Conservation (phyloP, 2,888 invertebrate species). For the Drosophila sordidula region DNA sequence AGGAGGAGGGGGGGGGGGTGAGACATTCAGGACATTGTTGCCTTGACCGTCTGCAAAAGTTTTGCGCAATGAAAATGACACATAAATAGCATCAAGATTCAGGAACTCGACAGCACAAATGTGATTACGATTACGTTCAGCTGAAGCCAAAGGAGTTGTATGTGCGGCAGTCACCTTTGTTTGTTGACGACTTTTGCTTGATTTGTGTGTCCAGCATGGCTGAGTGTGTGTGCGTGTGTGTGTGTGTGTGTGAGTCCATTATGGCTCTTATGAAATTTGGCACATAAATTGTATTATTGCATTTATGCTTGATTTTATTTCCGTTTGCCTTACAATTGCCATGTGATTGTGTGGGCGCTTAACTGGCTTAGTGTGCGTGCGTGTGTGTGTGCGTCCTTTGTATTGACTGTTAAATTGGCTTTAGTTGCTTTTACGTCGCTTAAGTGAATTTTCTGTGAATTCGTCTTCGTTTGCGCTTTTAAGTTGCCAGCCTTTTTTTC, state of each 20-base stretch:
- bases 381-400: slow-evolving; percentile 28
- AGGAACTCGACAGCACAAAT: slow-evolving; percentile 62
- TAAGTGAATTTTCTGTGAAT: slow-evolving; percentile 70
- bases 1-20: neutral
- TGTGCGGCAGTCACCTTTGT: slow-evolving; percentile 73
- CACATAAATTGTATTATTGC: slow-evolving; percentile 81
- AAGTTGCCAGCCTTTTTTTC: slow-evolving; percentile 22
- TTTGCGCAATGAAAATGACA: slow-evolving; percentile 69
- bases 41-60: slow-evolving; percentile 56
- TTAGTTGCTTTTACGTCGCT: slow-evolving; percentile 62
- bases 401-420: slow-evolving; percentile 77
- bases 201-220: slow-evolving; percentile 36
- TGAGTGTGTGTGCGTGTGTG: slow-evolving; percentile 23
- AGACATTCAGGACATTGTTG: slow-evolving; percentile 64
- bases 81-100: slow-evolving; percentile 71
- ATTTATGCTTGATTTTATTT: slow-evolving; percentile 81
- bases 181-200: slow-evolving; percentile 64
- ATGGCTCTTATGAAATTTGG: slow-evolving; percentile 73
- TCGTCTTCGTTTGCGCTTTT: slow-evolving; percentile 58
- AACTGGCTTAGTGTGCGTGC: slow-evolving; percentile 24
- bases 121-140: slow-evolving; percentile 72
- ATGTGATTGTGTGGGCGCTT: slow-evolving; percentile 60
- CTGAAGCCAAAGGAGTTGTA: neutral
- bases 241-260: slow-evolving; percentile 60
- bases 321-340: slow-evolving; percentile 71